Evolutionary conservation across 2,113 vertebrate species (phyloP), one percentile per base, ranked within the genome.

Genomic region (Rostratula benghalensis): DNA sequence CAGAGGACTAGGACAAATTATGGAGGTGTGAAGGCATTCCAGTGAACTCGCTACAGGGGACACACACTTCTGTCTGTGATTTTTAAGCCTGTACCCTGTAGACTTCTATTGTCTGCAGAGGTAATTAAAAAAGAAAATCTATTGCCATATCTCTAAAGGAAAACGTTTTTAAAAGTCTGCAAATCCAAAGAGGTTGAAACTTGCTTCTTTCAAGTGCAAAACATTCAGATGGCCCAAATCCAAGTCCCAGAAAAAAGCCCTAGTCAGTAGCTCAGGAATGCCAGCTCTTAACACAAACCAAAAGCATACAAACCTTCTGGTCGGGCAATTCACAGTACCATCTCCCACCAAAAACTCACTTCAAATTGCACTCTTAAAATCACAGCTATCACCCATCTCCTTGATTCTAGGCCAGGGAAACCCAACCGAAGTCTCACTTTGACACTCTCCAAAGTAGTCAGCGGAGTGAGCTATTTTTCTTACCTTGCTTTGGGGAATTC

Each of bases 251-350:
- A 82, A 95, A 93, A 94, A 87, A 91, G 73, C 77, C 45, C 81
- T 56, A 89, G 91, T 95, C 87, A 95, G 70, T 63, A 87, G 41
- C 81, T 91, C 73, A 78, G 87, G 81, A 95, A 96, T 93, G 94
- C 74, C 94, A 95, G 56, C 78, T 82, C 87, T 93, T 89, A 97
- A 82, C 83, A 94, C 67, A 88, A 84, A 91, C 69, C 56, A 87
- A 95, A 93, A 45, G 25, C 78, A 82, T 12, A 91, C 53, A 95
- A 91, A 95, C 70, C 69, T 54, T 87, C 65, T 37, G 53, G 25
- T 27, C 4, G 0, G 14, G 69, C 69, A 95, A 69, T 23, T 76
- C 77, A 84, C 64, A 41, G 18, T 45, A 64, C 45, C 53, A 18
- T 69, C 81, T 89, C 78, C 63, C 59, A 87, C 83, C 57, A 87